Percentiles rank a stretch among this genome's conserved stretches.
phyloP scores from a whole-genome alignment of 1,140 invertebrate species.

The Teleopsis dalmanni region DNA sequence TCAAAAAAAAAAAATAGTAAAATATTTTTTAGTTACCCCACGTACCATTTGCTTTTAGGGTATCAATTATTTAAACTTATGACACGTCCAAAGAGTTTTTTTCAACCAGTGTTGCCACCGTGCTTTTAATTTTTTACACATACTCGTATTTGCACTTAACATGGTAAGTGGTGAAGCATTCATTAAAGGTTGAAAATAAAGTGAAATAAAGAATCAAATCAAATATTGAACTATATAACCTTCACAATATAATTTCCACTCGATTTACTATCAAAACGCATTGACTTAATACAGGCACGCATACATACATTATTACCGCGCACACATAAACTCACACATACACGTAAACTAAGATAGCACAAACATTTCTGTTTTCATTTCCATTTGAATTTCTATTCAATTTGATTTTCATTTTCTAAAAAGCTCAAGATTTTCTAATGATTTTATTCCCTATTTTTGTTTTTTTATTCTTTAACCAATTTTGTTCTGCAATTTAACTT shows the following conservation, averaged over 20 bases:
- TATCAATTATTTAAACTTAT: too few species aligned
- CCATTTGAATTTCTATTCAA: constrained; percentile 9
- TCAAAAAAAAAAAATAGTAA: too few species aligned
- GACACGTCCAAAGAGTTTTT: too few species aligned
- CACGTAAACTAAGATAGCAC: not conserved
- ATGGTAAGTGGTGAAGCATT: too few species aligned
- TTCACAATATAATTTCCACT: constrained; percentile 8
- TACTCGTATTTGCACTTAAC: too few species aligned
- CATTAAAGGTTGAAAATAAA: too few species aligned
- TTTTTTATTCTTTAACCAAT: not conserved
- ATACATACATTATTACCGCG: not conserved
- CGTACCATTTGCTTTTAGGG: too few species aligned
- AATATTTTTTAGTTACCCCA: too few species aligned
- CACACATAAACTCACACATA: not conserved
- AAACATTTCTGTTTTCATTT: not conserved
- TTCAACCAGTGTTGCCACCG: too few species aligned
- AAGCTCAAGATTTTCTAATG: constrained; percentile 12
- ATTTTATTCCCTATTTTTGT: constrained; percentile 6
- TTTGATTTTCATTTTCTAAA: constrained; percentile 13
- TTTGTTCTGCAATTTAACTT: constrained; percentile 1
- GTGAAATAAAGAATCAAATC: too few species aligned
- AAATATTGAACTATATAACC: too few species aligned
- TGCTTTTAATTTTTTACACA: too few species aligned
- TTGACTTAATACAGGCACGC: not conserved
- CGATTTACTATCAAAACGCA: constrained; percentile 4